These are phyloP conservation scores for Marisa cornuarietis DNA, from an alignment of 1,140 invertebrate genomes.

Conservation along the genomic window DNA sequence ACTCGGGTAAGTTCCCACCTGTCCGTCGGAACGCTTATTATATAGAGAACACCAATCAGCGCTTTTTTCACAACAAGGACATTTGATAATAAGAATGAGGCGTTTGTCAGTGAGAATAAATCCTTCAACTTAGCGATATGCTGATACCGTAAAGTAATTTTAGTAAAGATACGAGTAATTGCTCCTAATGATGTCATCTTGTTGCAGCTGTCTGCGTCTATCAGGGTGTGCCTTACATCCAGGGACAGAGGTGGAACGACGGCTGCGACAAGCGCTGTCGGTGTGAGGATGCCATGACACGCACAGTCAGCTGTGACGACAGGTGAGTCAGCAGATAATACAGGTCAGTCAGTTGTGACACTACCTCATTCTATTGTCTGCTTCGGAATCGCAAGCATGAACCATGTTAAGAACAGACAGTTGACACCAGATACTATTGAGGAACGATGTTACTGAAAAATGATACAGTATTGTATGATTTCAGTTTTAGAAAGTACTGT, in stretches of 20 bases:
- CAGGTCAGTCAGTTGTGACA: background rate
- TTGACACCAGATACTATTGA: background rate
- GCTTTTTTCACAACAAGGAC: no score
- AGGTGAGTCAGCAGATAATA: background rate
- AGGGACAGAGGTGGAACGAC: conserved; percentile 48
- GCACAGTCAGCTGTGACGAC: conserved; percentile 31
- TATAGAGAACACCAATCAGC: no score
- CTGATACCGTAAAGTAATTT: no score
- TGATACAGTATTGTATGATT: background rate
- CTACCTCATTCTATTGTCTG: background rate
- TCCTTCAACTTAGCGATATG: no score
- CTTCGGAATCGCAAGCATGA: background rate
- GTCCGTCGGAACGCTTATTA: no score
- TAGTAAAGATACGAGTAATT: no score
- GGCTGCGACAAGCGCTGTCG: conserved; percentile 48
- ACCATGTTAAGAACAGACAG: background rate
- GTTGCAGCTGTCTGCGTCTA: conserved; percentile 52
- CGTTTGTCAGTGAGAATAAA: no score
- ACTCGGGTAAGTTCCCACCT: background rate
- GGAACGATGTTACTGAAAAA: background rate
- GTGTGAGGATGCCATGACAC: conserved; percentile 48
- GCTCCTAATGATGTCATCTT: no score
- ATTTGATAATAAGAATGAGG: no score
- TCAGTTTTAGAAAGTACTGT: background rate
- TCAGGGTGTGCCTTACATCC: conserved; percentile 44